Base-by-base conservation (phyloP, 2,797 vertebrate genomes). In the Coilia nasus region DNA sequence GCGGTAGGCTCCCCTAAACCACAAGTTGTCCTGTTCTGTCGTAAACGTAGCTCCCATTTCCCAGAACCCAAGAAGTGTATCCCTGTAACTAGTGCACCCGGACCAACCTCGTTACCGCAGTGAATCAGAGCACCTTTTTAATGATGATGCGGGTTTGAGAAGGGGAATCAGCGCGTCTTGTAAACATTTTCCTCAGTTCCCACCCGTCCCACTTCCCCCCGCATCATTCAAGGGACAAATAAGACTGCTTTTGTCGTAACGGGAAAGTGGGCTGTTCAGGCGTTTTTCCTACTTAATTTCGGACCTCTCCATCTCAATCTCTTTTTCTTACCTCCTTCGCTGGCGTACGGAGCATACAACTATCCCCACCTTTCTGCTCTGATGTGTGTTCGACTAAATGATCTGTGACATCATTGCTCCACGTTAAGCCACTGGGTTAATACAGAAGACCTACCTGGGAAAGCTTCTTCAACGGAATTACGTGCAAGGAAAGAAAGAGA, bases 321-420 rank as follows among this genome's bases (percentile, higher is more conserved):
- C 88, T 86, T 88, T 89, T 86, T 83, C 88, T 90, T 90, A 47
- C 85, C 87, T 85, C 88, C 86, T 85, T 57, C 86, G 87, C 44
- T 50, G 81, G 86, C 78, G 59, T 44, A 86, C 84, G 87, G 84
- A 82, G 81, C 83, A 67, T 80, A 78, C 19, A 19, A 44, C 31
- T 78, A 78, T 71, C 25, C 17, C 31, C 71, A 78, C 71, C 31
- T 78, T 44, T 78, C 31, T 78, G 7, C 19, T 78, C 19, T 19
- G 31, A 78, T 78, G 35, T 31, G 28, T 44, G 71, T 44, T 78
- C 35, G 35, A 44, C 19, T 78, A 78, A 78, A 44, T 78, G 35
- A n/a, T 44, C 71, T 21, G 17, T 78, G 71, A 78, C 71, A 78
- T 78, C 35, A 78, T 78, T 78, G 35, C 71, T 78, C 71, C 31